Evolutionary conservation across 2,888 invertebrate genomes (phyloP).

Genomic region (Teinopalpus imperialis): DNA sequence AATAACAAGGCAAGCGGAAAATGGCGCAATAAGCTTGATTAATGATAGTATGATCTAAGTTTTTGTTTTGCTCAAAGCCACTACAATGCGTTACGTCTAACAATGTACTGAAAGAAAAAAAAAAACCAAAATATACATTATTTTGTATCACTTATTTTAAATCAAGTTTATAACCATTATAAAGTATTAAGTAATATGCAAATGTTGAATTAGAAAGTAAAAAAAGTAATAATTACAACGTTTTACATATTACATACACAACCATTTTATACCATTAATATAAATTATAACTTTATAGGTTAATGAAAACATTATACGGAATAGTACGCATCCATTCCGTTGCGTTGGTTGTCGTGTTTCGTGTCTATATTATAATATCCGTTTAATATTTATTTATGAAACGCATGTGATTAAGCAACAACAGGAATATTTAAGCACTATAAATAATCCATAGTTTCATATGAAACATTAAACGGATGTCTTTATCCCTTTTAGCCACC

Average conservation of each 20-base stretch:
- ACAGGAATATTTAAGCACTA: too few relatives aligned
- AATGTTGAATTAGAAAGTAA: slow-evolving; percentile 20
- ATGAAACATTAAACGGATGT: too few relatives aligned
- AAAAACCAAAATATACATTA: not conserved
- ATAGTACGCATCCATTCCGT: slow-evolving; percentile 7
- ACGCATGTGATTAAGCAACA: slow-evolving; percentile 4
- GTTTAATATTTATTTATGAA: slow-evolving; percentile 10
- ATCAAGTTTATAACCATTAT: slow-evolving; percentile 1
- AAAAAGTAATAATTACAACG: slow-evolving; percentile 15
- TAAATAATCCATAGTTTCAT: too few relatives aligned
- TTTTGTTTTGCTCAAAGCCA: slow-evolving; percentile 21
- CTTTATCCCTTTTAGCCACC: too few relatives aligned
- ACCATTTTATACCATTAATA: slow-evolving; percentile 17
- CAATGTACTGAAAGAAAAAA: slow-evolving; percentile 10
- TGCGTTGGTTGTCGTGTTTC: slow-evolving; percentile 16
- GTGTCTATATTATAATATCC: slow-evolving; percentile 8
- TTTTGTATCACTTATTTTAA: too few relatives aligned
- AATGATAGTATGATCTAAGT: slow-evolving; percentile 24
- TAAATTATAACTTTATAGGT: slow-evolving; percentile 25
- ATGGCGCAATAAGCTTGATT: slow-evolving; percentile 27
- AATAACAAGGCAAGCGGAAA: slow-evolving; percentile 21
- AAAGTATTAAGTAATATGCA: slow-evolving; percentile 12
- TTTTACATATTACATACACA: slow-evolving; percentile 10
- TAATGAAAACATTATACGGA: slow-evolving; percentile 23
- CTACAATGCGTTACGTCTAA: slow-evolving; percentile 3